Base-by-base conservation (phyloP, 37 sponge, comb jelly and placozoan species). In the Lycopodina hypogea region DNA sequence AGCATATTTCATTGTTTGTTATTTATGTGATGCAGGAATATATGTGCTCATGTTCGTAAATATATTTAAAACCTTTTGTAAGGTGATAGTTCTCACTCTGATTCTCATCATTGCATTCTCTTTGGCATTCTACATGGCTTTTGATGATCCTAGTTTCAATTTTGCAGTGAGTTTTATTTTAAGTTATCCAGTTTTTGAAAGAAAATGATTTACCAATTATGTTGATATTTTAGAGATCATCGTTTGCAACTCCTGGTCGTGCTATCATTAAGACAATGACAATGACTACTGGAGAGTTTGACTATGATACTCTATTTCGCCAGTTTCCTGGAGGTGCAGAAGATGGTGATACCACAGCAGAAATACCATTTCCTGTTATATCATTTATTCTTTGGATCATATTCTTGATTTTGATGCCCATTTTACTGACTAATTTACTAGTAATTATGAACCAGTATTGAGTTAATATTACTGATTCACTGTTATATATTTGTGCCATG, bases 271-370 rank as follows among this genome's bases (percentile, higher is more conserved):
- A 93, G 66, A 95, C 96, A 26, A 79, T 91, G 74, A 87, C 87
- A 6, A 93, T 93, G 94, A 95, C 92, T 17, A 95, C 85, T 14
- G 96, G 96, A 19, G 99, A 99, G 60, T 93, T 99, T 91, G 96
- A 95, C 57, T 99, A 74, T 76, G 94, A 93, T 71, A 71, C 72
- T 8, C 84, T 86, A 15, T 96, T 99, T 71, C 75, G 71, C 0
- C 82, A 85, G 68, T 41, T 28, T 39, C 40, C 70, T 19, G 83
- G 86, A 21, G 75, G 62, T 39, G 34, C 55, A 1, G 58, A 29
- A 56, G 37, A 42, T 23, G 24, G 1, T 7, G 81, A 74, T 22
- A 56, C 3, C 19, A 38, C 39, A 14, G 28, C 56, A 36, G 81
- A 89, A 26, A 62, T 85, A 22, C 60, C 51, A 3, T 89, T 78